Conservation (phyloP, 1,140 invertebrate species). For the Zaprionus nigranus region DNA sequence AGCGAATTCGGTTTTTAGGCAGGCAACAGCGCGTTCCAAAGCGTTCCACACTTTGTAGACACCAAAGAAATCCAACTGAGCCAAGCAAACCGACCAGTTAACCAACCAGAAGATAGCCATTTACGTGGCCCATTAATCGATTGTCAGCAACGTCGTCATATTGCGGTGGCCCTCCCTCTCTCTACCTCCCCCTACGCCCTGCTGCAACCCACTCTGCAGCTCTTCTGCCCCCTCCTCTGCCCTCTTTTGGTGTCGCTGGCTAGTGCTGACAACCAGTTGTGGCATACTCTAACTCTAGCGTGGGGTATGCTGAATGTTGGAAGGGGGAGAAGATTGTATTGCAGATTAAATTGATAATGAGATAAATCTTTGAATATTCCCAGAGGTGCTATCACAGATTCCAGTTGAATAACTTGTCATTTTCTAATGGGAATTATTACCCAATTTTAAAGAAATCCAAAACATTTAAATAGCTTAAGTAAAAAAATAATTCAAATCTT, state of each 20-base stretch:
- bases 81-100: constrained; percentile 21
- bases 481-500: too few species aligned
- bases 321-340: neutral
- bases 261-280: constrained; percentile 67
- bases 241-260: constrained; percentile 15
- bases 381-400: too few species aligned
- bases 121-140: constrained; percentile 81
- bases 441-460: too few species aligned
- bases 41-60: neutral
- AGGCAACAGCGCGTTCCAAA: neutral
- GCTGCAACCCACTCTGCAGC: neutral
- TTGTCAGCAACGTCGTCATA: constrained; percentile 78
- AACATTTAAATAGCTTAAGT: too few species aligned
- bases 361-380: too few species aligned
- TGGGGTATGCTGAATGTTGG: neutral
- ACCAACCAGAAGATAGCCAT: constrained; percentile 80
- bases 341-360: too few species aligned
- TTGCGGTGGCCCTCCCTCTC: neutral
- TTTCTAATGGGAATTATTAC: too few species aligned
- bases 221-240: neutral
- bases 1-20: constrained; percentile 69
- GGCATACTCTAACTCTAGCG: constrained; percentile 16
- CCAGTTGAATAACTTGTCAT: too few species aligned
- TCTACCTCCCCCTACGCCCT: neutral
- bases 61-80: constrained; percentile 15